Conservation (phyloP, 2,797 vertebrate genomes). For the Petrocephalus sullivani region DNA sequence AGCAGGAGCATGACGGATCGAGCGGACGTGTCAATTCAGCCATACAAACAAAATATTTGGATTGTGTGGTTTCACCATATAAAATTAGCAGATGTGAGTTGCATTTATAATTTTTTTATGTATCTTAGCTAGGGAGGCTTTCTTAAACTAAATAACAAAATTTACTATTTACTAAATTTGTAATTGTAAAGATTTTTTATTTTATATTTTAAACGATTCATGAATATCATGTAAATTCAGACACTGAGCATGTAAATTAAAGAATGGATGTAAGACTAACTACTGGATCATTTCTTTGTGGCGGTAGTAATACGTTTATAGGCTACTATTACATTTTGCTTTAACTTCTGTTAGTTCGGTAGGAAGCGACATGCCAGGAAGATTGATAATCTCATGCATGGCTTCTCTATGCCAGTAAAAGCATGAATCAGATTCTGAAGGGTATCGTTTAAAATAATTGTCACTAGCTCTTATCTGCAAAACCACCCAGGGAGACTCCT, state of each 20-base stretch:
- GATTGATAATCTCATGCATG: conserved; percentile 53
- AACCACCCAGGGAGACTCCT: conserved; percentile 76
- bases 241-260: neutral
- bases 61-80: conserved; percentile 48
- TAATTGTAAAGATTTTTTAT: neutral
- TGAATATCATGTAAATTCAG: conserved; percentile 28
- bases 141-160: neutral
- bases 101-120: conserved; percentile 28
- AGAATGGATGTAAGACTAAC: neutral
- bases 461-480: conserved; percentile 82
- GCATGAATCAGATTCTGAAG: conserved; percentile 78
- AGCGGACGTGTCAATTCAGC: conserved; percentile 54
- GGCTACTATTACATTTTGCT: conserved; percentile 68
- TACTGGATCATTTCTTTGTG: neutral
- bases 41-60: conserved; percentile 52
- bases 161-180: too few species aligned
- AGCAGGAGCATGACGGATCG: conserved; percentile 55
- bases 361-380: conserved; percentile 33
- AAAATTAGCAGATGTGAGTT: conserved; percentile 54
- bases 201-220: conserved; percentile 24
- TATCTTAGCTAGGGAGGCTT: neutral
- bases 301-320: conserved; percentile 18
- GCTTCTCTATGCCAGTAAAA: conserved; percentile 73
- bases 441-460: conserved; percentile 84
- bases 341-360: conserved; percentile 65